Evolutionary conservation across 2,888 invertebrate genomes (phyloP).

Genomic region (Agapetus fuscipes): DNA sequence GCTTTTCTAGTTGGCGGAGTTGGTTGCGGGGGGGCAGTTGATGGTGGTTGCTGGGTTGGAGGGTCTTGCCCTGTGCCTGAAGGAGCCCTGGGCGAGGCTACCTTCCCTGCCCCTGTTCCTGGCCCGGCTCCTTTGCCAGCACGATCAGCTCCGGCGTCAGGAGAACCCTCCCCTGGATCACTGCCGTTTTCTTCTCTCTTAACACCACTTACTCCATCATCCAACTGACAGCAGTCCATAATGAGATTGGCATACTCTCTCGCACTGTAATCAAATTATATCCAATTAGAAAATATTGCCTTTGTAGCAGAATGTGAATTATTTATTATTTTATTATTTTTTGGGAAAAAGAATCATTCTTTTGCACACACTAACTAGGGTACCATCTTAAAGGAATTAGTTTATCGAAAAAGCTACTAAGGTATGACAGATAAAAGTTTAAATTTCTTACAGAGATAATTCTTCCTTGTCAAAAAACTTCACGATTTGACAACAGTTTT

Average conservation of each 20-base stretch:
- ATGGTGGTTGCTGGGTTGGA: constrained; percentile 33
- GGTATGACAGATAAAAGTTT: too few relatives aligned
- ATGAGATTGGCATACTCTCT: constrained; percentile 84
- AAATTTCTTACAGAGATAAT: too few relatives aligned
- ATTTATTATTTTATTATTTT: too few relatives aligned
- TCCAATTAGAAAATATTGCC: too few relatives aligned
- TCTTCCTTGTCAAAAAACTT: too few relatives aligned
- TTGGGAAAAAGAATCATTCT: too few relatives aligned
- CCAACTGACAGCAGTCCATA: constrained; percentile 89
- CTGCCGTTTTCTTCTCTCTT: constrained; percentile 75
- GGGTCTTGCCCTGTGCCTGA: constrained; percentile 17
- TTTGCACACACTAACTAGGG: too few relatives aligned
- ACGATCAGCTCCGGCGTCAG: constrained; percentile 62
- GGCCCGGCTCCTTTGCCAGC: constrained; percentile 33
- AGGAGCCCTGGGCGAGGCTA: constrained; percentile 28
- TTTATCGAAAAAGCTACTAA: too few relatives aligned
- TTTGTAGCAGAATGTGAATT: too few relatives aligned
- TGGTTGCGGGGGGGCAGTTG: constrained; percentile 33
- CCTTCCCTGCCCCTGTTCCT: constrained; percentile 32
- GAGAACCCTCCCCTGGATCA: constrained; percentile 82
- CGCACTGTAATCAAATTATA: constrained; percentile 56
- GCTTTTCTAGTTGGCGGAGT: constrained; percentile 31
- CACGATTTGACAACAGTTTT: too few relatives aligned
- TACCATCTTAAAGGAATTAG: too few relatives aligned
- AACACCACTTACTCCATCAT: constrained; percentile 70